phyloP scores from a whole-genome alignment of 2,888 invertebrate species.

The Caenorhabditis macrosperma region DNA sequence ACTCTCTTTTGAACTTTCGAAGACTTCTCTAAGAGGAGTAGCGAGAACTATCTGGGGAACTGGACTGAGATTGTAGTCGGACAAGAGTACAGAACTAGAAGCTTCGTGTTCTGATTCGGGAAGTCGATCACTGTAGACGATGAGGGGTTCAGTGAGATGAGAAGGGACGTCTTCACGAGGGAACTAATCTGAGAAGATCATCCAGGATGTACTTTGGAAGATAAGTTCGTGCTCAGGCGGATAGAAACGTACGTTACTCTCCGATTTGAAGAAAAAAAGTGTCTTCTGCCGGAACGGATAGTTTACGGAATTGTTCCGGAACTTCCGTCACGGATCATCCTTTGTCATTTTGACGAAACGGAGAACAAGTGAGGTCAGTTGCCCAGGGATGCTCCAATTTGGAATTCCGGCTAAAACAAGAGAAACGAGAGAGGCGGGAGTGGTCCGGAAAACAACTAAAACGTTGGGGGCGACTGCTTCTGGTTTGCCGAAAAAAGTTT shows the following conservation, averaged over 20 bases:
- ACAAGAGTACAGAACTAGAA: too few relatives aligned
- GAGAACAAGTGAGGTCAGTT: background rate
- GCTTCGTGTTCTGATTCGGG: background rate
- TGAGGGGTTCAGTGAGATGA: too few relatives aligned
- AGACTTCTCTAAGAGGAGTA: too few relatives aligned
- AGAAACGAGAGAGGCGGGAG: background rate
- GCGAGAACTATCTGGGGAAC: background rate
- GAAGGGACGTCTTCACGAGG: too few relatives aligned
- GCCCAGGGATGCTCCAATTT: background rate
- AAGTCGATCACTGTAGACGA: too few relatives aligned
- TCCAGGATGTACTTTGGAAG: background rate
- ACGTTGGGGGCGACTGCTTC: background rate
- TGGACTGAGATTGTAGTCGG: too few relatives aligned
- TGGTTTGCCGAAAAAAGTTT: slow-evolving; percentile 42
- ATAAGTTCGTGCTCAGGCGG: background rate
- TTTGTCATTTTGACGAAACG: background rate
- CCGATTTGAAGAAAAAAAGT: background rate
- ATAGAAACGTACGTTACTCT: background rate
- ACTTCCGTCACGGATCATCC: background rate
- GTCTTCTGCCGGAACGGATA: too few relatives aligned
- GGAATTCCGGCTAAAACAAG: slow-evolving; percentile 5
- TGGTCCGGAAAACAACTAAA: slow-evolving; percentile 27
- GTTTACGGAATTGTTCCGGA: too few relatives aligned
- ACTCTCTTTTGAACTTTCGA: background rate
- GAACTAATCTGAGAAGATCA: background rate